Percentiles rank a stretch among this genome's conserved stretches.
These are phyloP conservation scores for Microtus montanus DNA, from an alignment of 2,113 vertebrate species.

Conservation along the genomic window DNA sequence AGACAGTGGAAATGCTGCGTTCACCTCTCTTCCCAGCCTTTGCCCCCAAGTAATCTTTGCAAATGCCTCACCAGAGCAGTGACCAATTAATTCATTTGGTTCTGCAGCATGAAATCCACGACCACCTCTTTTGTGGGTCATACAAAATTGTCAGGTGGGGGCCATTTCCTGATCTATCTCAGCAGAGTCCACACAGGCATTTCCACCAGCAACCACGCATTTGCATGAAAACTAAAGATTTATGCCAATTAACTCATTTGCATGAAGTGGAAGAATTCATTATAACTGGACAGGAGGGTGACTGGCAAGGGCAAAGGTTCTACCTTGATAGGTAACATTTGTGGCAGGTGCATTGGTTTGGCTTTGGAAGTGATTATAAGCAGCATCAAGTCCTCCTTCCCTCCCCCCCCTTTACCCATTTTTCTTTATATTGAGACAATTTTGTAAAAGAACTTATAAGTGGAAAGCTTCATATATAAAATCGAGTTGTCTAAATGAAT, in stretches of 20 bases:
- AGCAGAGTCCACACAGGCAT: not conserved
- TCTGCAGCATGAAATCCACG: not conserved
- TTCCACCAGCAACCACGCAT: too few relatives aligned
- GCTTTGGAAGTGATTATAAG: not conserved
- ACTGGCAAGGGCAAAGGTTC: not conserved
- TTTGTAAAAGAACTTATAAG: not conserved
- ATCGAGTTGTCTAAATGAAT: not conserved
- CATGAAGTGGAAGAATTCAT: not conserved
- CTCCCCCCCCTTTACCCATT: not conserved
- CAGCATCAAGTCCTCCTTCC: not conserved
- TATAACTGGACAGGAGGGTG: not conserved
- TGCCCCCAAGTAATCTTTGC: not conserved
- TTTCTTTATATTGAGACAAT: not conserved
- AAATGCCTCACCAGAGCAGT: not conserved
- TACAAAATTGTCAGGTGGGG: not conserved
- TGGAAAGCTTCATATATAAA: not conserved
- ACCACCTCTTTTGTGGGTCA: rapidly evolving
- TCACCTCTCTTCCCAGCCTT: not conserved
- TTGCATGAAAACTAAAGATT: not conserved
- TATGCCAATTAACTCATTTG: not conserved
- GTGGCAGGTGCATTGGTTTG: not conserved
- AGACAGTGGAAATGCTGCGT: conserved; percentile 15
- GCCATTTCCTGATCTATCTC: not conserved
- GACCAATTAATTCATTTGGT: not conserved
- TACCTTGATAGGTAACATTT: not conserved